Conservation (phyloP, 2,888 invertebrate species). For the Lepidochrysops patricia region DNA sequence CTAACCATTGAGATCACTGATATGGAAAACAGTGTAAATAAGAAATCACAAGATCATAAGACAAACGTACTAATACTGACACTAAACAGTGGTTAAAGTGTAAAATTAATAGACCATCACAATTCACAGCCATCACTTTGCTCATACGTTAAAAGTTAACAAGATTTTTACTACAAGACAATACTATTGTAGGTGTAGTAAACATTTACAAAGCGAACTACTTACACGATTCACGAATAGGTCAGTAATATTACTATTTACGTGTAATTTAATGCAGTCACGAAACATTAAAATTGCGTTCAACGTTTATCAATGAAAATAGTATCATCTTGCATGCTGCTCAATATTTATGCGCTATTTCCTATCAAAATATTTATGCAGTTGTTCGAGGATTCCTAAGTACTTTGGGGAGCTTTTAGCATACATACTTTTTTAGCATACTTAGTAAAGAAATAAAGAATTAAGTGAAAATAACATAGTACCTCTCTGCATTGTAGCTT, state of each 20-base stretch:
- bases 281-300: neutral
- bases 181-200: neutral
- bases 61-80: too few relatives aligned
- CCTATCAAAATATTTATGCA: too few relatives aligned
- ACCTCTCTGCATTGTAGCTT: too few relatives aligned
- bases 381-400: too few relatives aligned
- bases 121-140: too few relatives aligned
- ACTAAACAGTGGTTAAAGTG: too few relatives aligned
- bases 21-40: neutral
- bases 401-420: too few relatives aligned
- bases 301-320: neutral
- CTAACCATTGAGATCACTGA: neutral
- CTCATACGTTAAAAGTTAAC: neutral
- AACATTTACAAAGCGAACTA: neutral
- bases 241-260: neutral
- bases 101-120: too few relatives aligned
- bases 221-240: conserved; percentile 1
- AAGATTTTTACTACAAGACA: neutral
- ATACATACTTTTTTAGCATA: too few relatives aligned
- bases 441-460: too few relatives aligned
- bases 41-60: neutral
- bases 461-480: too few relatives aligned
- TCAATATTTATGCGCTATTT: too few relatives aligned
- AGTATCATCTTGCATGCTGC: neutral
- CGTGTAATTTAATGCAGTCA: conserved; percentile 5